Base-by-base conservation (phyloP, 2,797 vertebrate species). In the Odontamblyopus rebecca region DNA sequence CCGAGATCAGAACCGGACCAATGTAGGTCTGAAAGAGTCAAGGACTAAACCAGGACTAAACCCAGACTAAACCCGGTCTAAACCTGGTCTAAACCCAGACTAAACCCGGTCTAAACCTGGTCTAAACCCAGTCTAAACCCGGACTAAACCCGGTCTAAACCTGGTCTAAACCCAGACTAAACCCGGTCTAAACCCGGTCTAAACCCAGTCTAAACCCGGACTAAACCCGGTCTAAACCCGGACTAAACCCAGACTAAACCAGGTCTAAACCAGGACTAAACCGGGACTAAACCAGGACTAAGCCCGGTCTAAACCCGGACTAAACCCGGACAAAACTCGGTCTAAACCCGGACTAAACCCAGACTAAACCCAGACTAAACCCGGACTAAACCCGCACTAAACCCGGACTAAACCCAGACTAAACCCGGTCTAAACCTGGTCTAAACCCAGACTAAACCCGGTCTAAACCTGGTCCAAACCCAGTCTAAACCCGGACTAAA, bases 1-100 rank as follows among this genome's bases (percentile, higher is more conserved):
- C 83, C 0, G 98, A 99, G 89, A 99, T 99, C 73, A 99, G 93
- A 50, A 99, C 98, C 0, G 98, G 97, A 18, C 98, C 98, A 53
- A 99, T 99, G 35, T 98, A 99, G 12, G 98, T 99, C 98, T 99
- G 91, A 53, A 27, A n/a, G 18, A 41, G 19, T 32, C 59, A 84
- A 60, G 29, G 16, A 32, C 15, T 48, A 48, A 48, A 15, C 44
- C 44, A 13, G 13, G 12, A 5, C 41, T 44, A 30, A 30, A 30
- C 30, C 30, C 2, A 4, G 30, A 30, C 30, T 30, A 30, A 4
- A 30, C 30, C 30, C 2, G 30, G 30, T 2, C 30, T 30, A 30
- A 30, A 30, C 30, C 30, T 2, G 30, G 30, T 2, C 30, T 30
- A 30, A 4, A 30, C 30, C 30, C 23, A 30, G 30, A 30, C 2